phyloP scores from a whole-genome alignment of 2,113 vertebrate genomes.

The Mohoua ochrocephala region DNA sequence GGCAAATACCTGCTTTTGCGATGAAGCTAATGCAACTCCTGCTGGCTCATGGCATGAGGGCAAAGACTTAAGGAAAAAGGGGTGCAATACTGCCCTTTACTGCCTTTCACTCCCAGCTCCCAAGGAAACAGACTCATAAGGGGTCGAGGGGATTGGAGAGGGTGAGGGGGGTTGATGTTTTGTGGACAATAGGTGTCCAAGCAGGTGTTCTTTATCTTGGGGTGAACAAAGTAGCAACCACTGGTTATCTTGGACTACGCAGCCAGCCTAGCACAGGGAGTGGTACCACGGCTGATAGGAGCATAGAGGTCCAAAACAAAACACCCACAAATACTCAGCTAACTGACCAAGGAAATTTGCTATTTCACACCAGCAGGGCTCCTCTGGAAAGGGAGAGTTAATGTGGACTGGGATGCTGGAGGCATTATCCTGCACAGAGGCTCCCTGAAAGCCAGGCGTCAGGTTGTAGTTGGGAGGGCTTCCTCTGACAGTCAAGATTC shows the following conservation, averaged over 20 bases:
- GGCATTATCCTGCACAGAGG: neutral
- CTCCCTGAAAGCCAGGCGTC: neutral
- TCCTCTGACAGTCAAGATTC: neutral
- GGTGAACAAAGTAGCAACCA: neutral
- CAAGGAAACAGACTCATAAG: neutral
- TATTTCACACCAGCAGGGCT: neutral
- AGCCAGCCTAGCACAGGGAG: neutral
- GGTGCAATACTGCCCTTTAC: neutral
- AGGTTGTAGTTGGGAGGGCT: rapidly evolving
- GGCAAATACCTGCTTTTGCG: neutral
- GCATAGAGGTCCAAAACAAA: neutral
- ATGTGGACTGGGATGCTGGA: neutral
- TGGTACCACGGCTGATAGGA: rapidly evolving
- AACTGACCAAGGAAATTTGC: neutral
- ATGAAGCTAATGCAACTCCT: neutral
- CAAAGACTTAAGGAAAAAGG: neutral
- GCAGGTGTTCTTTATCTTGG: neutral
- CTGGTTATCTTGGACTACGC: neutral
- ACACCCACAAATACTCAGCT: neutral
- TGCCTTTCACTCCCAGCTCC: neutral
- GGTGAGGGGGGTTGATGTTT: neutral
- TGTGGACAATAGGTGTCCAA: neutral
- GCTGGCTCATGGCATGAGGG: rapidly evolving
- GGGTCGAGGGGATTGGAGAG: neutral
- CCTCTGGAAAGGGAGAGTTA: neutral